phyloP scores from a whole-genome alignment of 2,797 vertebrate species.

The Columba guinea region DNA sequence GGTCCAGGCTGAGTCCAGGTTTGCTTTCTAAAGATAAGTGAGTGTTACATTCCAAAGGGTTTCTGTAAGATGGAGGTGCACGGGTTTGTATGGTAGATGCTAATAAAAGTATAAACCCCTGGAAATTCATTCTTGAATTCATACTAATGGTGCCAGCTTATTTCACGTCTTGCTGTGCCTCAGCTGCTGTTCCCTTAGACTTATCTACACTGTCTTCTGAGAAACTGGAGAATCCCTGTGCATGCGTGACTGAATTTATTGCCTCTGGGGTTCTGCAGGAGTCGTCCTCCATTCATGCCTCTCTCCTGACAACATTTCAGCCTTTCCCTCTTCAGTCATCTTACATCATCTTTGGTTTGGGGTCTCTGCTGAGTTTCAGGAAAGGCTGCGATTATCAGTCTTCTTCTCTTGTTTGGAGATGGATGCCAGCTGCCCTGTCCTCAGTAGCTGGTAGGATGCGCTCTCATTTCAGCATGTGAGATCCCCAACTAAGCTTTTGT shows the following conservation, averaged over 20 bases:
- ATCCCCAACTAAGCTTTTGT: neutral
- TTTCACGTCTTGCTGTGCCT: neutral
- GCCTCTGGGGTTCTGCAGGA: neutral
- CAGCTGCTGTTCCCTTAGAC: neutral
- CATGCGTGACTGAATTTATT: neutral
- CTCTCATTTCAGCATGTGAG: neutral
- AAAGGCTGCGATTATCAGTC: neutral
- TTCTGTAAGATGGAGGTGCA: neutral
- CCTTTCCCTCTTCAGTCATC: neutral
- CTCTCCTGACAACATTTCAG: neutral
- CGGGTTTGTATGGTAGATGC: neutral
- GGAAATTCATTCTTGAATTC: neutral
- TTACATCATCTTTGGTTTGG: neutral
- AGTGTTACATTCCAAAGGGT: neutral
- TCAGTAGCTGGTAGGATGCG: neutral
- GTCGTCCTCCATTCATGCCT: neutral
- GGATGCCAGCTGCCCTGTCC: neutral
- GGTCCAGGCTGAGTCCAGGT: neutral
- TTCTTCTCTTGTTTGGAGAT: neutral
- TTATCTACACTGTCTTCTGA: neutral
- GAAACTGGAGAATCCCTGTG: neutral
- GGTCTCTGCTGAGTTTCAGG: neutral
- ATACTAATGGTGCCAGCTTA: neutral
- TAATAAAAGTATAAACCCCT: neutral
- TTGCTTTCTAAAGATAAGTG: neutral